Percentiles rank a stretch among this genome's conserved stretches.
Conservation (phyloP, 1,140 invertebrate species). For the Telenomus remus region DNA sequence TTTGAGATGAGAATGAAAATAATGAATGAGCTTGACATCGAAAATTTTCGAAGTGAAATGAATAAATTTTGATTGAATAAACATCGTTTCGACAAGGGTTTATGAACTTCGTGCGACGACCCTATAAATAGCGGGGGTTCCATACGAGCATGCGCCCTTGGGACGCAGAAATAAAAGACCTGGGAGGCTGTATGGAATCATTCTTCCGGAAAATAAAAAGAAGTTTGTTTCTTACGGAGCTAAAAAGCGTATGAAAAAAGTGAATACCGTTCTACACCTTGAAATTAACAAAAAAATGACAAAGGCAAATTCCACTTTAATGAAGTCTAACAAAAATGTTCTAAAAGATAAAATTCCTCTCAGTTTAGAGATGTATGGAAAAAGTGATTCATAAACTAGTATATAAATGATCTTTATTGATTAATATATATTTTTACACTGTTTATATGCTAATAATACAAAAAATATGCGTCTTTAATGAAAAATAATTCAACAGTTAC, state of each 20-base stretch:
- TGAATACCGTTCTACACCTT: too few relatives aligned
- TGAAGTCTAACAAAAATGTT: too few relatives aligned
- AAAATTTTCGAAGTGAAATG: too few relatives aligned
- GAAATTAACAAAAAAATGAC: too few relatives aligned
- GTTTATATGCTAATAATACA: conserved; percentile 35
- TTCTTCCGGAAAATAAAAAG: conserved; percentile 34
- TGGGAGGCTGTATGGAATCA: conserved; percentile 38
- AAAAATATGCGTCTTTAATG: conserved; percentile 33
- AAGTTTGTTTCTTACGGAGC: conserved; percentile 16
- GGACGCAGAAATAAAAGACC: conserved; percentile 17
- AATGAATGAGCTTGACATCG: too few relatives aligned
- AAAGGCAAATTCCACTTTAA: too few relatives aligned
- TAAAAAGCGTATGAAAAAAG: too few relatives aligned
- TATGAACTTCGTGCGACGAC: conserved; percentile 32
- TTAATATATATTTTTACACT: conserved; percentile 11
- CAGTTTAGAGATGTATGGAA: too few relatives aligned
- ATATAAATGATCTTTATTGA: conserved; percentile 23
- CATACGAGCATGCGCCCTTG: conserved; percentile 53
- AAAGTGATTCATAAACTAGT: not conserved
- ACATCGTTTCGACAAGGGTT: conserved; percentile 26
- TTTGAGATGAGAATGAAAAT: too few relatives aligned
- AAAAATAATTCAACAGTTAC: conserved; percentile 38
- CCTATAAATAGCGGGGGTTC: conserved; percentile 46
- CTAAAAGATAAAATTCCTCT: too few relatives aligned
- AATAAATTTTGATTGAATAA: not conserved